A percentile compares a stretch with the other conserved stretches of the same genome.
phyloP scores from a whole-genome alignment of 1,140 invertebrate genomes.

The Manduca sexta region DNA sequence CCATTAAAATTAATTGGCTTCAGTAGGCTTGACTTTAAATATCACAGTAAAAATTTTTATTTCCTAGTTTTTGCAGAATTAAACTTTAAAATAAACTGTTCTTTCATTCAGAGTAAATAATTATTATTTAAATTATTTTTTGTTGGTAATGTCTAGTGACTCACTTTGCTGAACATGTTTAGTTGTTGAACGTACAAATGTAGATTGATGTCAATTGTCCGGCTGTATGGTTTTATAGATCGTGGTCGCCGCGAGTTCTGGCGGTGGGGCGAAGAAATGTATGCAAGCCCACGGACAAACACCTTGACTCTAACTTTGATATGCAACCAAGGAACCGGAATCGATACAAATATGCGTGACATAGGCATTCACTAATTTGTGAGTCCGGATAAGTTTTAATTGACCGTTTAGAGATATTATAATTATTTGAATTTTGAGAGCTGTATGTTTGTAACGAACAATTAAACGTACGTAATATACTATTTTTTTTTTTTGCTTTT shows the following conservation, averaged over 20 bases:
- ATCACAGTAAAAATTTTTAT: too few species aligned
- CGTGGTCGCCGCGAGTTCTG: conserved; percentile 12
- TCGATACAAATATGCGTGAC: too few species aligned
- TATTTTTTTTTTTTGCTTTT: too few species aligned
- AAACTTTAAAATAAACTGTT: neutral
- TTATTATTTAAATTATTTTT: neutral
- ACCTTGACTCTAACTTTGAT: conserved; percentile 55
- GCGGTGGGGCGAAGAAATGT: conserved; percentile 52
- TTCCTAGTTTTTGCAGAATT: too few species aligned
- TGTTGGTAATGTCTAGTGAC: conserved; percentile 10
- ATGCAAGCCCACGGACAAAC: conserved; percentile 33
- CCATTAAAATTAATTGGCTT: too few species aligned
- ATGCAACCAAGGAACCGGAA: conserved; percentile 6
- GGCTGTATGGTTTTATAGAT: conserved; percentile 58
- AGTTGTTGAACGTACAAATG: conserved; percentile 27
- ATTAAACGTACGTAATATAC: too few species aligned
- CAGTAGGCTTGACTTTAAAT: too few species aligned
- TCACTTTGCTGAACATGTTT: conserved; percentile 62
- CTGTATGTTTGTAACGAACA: too few species aligned
- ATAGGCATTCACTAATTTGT: too few species aligned
- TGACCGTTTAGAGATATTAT: too few species aligned
- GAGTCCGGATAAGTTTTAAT: too few species aligned
- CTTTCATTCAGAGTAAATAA: neutral
- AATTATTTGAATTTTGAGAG: too few species aligned
- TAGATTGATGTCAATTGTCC: conserved; percentile 51